A percentile compares a stretch with the other conserved stretches of the same genome.
phyloP scores from a whole-genome alignment of 2,888 invertebrate species.

The Polia nebulosa region DNA sequence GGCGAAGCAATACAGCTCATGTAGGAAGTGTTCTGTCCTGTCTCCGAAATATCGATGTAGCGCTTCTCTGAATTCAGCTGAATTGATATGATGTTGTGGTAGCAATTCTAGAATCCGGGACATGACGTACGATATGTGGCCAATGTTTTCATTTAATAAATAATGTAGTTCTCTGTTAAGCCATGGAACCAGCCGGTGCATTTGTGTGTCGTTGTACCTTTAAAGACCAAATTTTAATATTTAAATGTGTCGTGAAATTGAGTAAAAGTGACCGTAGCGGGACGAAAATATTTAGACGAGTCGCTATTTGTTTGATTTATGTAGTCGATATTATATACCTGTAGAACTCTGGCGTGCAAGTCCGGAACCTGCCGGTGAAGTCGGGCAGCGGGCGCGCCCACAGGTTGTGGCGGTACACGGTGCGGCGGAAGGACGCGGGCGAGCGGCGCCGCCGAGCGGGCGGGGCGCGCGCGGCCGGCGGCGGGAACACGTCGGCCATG shows the following conservation, averaged over 20 bases:
- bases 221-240: constrained; percentile 33
- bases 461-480: constrained; percentile 64
- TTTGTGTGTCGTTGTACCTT: constrained; percentile 95
- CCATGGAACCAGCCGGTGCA: constrained; percentile 96
- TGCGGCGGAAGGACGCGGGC: constrained; percentile 91
- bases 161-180: constrained; percentile 96
- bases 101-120: constrained; percentile 93
- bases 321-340: constrained; percentile 87
- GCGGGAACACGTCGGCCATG: constrained; percentile 76
- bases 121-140: constrained; percentile 93
- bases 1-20: constrained; percentile 97
- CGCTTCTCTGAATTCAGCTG: constrained; percentile 93
- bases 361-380: constrained; percentile 93
- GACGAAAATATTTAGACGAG: background rate
- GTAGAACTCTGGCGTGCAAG: constrained; percentile 94
- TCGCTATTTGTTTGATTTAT: background rate
- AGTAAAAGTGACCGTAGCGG: background rate
- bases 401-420: constrained; percentile 94
- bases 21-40: constrained; percentile 96
- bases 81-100: constrained; percentile 92
- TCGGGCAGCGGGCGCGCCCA: constrained; percentile 94
- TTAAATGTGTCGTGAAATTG: constrained; percentile 11
- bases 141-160: constrained; percentile 92
- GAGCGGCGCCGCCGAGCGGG: constrained; percentile 78
- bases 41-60: constrained; percentile 93